Evolutionary conservation across 2,797 vertebrate species (phyloP).

Genomic region (Hippoglossus hippoglossus): DNA sequence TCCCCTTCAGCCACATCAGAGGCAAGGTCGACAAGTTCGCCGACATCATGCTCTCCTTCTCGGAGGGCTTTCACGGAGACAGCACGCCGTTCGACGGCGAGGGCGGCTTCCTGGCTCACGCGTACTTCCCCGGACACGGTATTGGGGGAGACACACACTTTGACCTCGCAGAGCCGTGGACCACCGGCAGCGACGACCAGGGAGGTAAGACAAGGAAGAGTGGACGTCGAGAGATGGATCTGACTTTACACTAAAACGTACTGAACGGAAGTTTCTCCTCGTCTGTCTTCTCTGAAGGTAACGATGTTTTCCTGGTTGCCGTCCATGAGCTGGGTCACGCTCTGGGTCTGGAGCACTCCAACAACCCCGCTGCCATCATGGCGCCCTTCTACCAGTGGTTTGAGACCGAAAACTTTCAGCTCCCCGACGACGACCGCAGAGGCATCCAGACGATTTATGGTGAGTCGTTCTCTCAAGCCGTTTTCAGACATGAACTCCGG

Average conservation of each 20-base stretch:
- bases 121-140: constrained; percentile 92
- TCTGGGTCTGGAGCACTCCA: constrained; percentile 92
- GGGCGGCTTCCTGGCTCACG: constrained; percentile 94
- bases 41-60: constrained; percentile 94
- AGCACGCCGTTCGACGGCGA: constrained; percentile 94
- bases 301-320: constrained; percentile 93
- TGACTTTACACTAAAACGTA: fast-evolving
- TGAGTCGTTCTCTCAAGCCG: constrained; percentile 34
- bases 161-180: constrained; percentile 93
- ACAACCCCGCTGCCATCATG: constrained; percentile 92
- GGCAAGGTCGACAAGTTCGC: constrained; percentile 88
- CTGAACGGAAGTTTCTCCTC: neutral
- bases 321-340: constrained; percentile 94
- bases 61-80: constrained; percentile 94
- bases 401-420: constrained; percentile 91
- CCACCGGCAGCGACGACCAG: constrained; percentile 86
- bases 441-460: constrained; percentile 94
- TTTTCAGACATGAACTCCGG: neutral
- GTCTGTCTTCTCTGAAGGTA: constrained; percentile 78
- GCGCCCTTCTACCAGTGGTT: constrained; percentile 97
- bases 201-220: constrained; percentile 81
- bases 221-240: fast-evolving
- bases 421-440: constrained; percentile 90
- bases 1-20: constrained; percentile 87
- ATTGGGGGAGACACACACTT: constrained; percentile 97